These are phyloP conservation scores for Apoda limacodes DNA, from an alignment of 2,888 invertebrate genomes.

Conservation along the genomic window DNA sequence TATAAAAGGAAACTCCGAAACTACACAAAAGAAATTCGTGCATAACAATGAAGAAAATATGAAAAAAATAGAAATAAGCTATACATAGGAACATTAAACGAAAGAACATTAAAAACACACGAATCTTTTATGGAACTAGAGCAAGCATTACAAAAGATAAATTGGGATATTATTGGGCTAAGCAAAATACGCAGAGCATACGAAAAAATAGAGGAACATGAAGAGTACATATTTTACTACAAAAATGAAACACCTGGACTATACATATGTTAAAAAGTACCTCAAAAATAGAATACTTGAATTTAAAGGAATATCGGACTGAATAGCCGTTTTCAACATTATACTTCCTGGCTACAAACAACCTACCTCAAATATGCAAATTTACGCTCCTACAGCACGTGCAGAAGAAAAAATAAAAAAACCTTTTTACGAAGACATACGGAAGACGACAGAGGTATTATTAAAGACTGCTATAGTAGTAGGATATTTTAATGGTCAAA, in stretches of 20 bases:
- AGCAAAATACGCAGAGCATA: slow-evolving; percentile 19
- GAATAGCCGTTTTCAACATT: slow-evolving; percentile 13
- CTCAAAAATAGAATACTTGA: slow-evolving; percentile 12
- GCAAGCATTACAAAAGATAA: slow-evolving; percentile 15
- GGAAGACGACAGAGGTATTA: slow-evolving; percentile 2
- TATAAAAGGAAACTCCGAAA: too few relatives aligned
- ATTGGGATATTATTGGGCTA: slow-evolving; percentile 21
- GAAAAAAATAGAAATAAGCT: too few relatives aligned
- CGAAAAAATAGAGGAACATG: slow-evolving; percentile 14
- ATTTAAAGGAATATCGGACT: slow-evolving; percentile 15
- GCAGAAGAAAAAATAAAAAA: slow-evolving; percentile 4
- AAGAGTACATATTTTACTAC: slow-evolving; percentile 11
- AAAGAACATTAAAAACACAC: slow-evolving; percentile 12
- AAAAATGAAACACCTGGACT: slow-evolving; percentile 9
- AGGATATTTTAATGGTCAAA: slow-evolving; percentile 7
- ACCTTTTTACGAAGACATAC: slow-evolving; percentile 7
- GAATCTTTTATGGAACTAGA: slow-evolving; percentile 11
- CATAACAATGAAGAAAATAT: too few relatives aligned
- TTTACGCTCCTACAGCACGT: slow-evolving; percentile 11
- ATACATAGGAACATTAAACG: slow-evolving; percentile 14
- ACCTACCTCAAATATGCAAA: slow-evolving; percentile 7
- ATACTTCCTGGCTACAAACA: slow-evolving; percentile 5
- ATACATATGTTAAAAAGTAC: slow-evolving; percentile 13
- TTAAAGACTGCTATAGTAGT: slow-evolving; percentile 5
- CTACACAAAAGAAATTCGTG: too few relatives aligned